Conservation (phyloP, 2,888 invertebrate genomes). For the Perizoma affinitatum region DNA sequence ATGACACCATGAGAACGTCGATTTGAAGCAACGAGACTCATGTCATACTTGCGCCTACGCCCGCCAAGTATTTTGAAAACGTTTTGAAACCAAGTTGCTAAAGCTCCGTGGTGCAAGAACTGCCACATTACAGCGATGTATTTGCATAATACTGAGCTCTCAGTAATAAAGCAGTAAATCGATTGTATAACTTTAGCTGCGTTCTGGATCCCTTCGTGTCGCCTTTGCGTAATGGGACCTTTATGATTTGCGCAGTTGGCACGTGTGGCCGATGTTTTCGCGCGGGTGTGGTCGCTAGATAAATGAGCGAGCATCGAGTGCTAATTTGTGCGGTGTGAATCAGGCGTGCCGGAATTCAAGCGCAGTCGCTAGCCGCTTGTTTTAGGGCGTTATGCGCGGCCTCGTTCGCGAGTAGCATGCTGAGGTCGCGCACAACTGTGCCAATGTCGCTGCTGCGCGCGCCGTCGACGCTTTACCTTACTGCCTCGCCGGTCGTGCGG, state of each 20-base stretch:
- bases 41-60: constrained; percentile 64
- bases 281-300: constrained; percentile 61
- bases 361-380: constrained; percentile 61
- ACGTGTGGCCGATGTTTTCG: constrained; percentile 52
- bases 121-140: constrained; percentile 72
- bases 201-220: constrained; percentile 38
- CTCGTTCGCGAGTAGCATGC: constrained; percentile 69
- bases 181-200: constrained; percentile 64
- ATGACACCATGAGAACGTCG: constrained; percentile 45
- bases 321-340: constrained; percentile 68
- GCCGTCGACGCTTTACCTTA: constrained; percentile 48
- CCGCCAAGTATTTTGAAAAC: constrained; percentile 73
- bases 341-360: constrained; percentile 76
- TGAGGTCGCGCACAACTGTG: constrained; percentile 80
- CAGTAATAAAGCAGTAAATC: constrained; percentile 63
- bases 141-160: constrained; percentile 79
- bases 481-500: constrained; percentile 66
- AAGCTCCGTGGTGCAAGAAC: constrained; percentile 78
- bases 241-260: constrained; percentile 53
- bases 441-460: constrained; percentile 72
- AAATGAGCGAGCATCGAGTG: constrained; percentile 58
- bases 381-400: constrained; percentile 77
- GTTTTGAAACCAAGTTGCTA: constrained; percentile 79
- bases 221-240: constrained; percentile 43
- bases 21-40: constrained; percentile 53